Evolutionary conservation across 1,140 invertebrate species (phyloP), one percentile per base, ranked within the genome.

Genomic region (Leptopilina clavipes): DNA sequence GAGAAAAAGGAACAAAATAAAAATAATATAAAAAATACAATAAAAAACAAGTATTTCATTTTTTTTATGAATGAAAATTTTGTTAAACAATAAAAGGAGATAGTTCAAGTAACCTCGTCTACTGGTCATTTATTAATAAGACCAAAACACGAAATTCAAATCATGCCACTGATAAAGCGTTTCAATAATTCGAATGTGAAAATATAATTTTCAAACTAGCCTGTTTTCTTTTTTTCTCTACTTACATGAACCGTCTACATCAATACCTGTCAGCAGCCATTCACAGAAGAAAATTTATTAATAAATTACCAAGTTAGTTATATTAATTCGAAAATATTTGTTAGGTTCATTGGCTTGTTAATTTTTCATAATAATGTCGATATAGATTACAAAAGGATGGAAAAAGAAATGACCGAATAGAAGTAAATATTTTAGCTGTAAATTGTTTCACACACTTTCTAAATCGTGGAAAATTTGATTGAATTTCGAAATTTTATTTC

Each of bases 191-290:
- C 80, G 74, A 81, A 82, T 79, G 37, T 40, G 83, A 45, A 81
- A 78, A 74, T 71, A 80, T 72, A 83, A 82, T 78, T 76, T 84
- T 82, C 74, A 81, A 81, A 83, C 78, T 79, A 87, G 83, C 82
- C 83, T 78, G 82, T 84, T 77, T 84, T 84, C n/a, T 77, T 84
- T 84, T 82, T 81, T 81, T 74, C 74, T 83, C 84, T 91, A 91
- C 90, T 91, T 91, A 91, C 90, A 90, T 91, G 90, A 90, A 86
- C 87, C 83, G 85, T 91, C 89, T 90, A 91, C 86, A 88, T 91
- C 90, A 89, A 90, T 89, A 91, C 88, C 87, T 89, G 88, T 80
- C 86, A 88, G 89, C 89, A 89, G 89, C 88, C 86, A 83, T 89
- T 89, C 81, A 84, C 79, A 89, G 84, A 90, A 89, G 83, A 91